Conservation (phyloP, 2,888 invertebrate species). For the Salpingus planirostris region DNA sequence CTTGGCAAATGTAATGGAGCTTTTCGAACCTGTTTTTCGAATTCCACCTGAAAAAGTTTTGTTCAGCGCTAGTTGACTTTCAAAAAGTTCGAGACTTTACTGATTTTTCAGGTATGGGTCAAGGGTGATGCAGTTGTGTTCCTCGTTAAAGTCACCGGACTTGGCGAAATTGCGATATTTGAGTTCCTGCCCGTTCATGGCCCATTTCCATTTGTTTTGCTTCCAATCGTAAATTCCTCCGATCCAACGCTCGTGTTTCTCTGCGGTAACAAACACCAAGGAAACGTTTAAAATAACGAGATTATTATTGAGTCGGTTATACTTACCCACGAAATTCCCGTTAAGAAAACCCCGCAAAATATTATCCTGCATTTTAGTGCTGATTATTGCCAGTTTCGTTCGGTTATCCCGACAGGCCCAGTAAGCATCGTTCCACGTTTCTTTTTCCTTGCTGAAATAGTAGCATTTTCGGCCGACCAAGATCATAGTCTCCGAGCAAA, state of each 20-base stretch:
- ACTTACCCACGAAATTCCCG: conserved; percentile 24
- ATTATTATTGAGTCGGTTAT: too few relatives aligned
- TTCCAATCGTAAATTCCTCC: conserved; percentile 62
- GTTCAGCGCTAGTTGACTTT: too few relatives aligned
- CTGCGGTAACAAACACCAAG: conserved; percentile 27
- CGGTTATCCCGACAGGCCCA: conserved; percentile 27
- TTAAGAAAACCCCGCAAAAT: conserved; percentile 27
- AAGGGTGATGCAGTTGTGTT: conserved; percentile 48
- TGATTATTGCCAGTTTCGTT: conserved; percentile 25
- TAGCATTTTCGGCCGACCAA: conserved; percentile 30
- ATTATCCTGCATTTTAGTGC: conserved; percentile 24
- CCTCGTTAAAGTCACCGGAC: conserved; percentile 29
- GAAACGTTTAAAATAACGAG: too few relatives aligned
- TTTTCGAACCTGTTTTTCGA: conserved; percentile 51
- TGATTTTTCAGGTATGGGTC: conserved; percentile 44
- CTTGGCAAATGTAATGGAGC: conserved; percentile 60
- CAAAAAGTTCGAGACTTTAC: conserved; percentile 17
- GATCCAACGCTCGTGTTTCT: conserved; percentile 47
- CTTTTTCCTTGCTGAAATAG: conserved; percentile 26
- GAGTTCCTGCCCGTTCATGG: conserved; percentile 57
- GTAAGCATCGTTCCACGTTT: conserved; percentile 30
- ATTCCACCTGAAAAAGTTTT: conserved; percentile 48
- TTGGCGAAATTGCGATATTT: conserved; percentile 61
- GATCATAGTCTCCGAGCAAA: conserved; percentile 29
- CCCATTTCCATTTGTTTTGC: conserved; percentile 58